Conservation (phyloP, 2,888 invertebrate genomes). For the Zaprionus obscuricornis region DNA sequence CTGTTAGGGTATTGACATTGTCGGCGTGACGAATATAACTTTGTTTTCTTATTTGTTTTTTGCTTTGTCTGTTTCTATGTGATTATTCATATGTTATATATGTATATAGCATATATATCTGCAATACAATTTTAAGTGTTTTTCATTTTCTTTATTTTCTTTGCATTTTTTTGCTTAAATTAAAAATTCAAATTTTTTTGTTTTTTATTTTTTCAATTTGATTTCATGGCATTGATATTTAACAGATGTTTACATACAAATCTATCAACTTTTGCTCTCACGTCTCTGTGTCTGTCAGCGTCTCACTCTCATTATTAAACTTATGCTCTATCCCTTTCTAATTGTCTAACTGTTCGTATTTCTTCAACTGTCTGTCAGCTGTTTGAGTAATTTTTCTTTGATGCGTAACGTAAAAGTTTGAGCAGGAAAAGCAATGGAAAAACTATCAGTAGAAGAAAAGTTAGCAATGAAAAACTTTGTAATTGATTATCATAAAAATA, state of each 20-base stretch:
- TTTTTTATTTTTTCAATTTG: slow-evolving; percentile 26
- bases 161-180: no score
- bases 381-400: slow-evolving; percentile 61
- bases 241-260: slow-evolving; percentile 56
- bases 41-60: no score
- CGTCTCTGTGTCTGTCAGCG: slow-evolving; percentile 23
- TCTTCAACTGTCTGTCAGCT: slow-evolving; percentile 27
- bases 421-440: no score
- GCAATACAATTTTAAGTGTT: slow-evolving; percentile 63
- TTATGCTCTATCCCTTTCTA: neutral
- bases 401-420: slow-evolving; percentile 50
- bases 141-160: no score
- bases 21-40: no score
- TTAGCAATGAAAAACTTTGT: slow-evolving; percentile 62
- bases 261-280: slow-evolving; percentile 27
- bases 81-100: no score
- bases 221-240: slow-evolving; percentile 36
- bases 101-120: neutral
- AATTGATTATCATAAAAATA: slow-evolving; percentile 71
- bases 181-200: no score
- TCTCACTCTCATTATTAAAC: no score
- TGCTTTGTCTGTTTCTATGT: no score
- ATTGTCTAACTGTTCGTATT: slow-evolving; percentile 22
- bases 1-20: no score
- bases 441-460: slow-evolving; percentile 53